Percentiles rank a stretch among this genome's conserved stretches.
Evolutionary conservation across 2,113 vertebrate genomes (phyloP).

Genomic region (Poeciliopsis turrubarensis): DNA sequence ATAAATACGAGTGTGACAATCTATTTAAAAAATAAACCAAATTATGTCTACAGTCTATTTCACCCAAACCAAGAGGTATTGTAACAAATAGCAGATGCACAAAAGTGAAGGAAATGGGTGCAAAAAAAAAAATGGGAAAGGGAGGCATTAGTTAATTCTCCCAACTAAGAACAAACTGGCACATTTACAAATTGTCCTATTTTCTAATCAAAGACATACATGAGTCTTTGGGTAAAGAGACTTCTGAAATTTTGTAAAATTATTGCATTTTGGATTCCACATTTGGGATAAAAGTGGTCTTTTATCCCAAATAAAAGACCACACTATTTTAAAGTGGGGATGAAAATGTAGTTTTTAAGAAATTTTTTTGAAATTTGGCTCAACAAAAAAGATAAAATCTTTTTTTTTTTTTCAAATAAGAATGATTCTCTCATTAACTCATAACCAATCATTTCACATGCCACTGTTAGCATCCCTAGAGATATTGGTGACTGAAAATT

Average conservation of each 20-base stretch:
- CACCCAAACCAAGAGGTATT: slow-evolving; percentile 33
- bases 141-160: slow-evolving; percentile 38
- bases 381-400: no score
- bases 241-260: slow-evolving; percentile 4
- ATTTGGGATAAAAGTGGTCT: no score
- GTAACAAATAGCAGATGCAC: slow-evolving; percentile 53
- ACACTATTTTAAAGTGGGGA: no score
- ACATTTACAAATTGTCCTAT: slow-evolving; percentile 34
- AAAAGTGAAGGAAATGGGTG: slow-evolving; percentile 56
- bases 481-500: no score
- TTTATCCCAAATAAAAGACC: no score
- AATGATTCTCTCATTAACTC: no score
- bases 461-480: no score
- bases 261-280: neutral
- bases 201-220: neutral
- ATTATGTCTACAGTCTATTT: slow-evolving; percentile 25
- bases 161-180: slow-evolving; percentile 55
- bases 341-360: no score
- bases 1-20: slow-evolving; percentile 4
- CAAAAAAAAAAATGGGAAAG: slow-evolving; percentile 37
- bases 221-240: neutral
- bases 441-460: no score
- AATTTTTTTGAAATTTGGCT: no score
- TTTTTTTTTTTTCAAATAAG: no score
- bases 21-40: slow-evolving; percentile 19